These are phyloP conservation scores for Semnornis frantzii DNA, from an alignment of 2,113 vertebrate genomes.

Conservation along the genomic window DNA sequence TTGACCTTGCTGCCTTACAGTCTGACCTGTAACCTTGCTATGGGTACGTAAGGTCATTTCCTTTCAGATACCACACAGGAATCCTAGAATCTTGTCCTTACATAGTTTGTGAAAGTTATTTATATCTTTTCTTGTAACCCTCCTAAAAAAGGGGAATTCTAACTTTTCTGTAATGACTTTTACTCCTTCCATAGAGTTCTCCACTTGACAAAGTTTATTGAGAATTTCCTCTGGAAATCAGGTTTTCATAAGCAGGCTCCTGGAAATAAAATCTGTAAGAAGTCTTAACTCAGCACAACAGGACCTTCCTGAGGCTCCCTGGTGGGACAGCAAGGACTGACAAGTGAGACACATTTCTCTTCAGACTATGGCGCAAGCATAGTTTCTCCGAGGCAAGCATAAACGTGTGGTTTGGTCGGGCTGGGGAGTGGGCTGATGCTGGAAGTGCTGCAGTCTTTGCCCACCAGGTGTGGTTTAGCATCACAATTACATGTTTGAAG, in stretches of 20 bases:
- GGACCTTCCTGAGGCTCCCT: neutral
- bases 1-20: neutral
- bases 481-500: rapidly evolving
- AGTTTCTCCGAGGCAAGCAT: neutral
- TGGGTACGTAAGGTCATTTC: neutral
- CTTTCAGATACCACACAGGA: neutral
- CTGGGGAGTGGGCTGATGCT: neutral
- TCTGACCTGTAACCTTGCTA: neutral
- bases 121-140: neutral
- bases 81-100: neutral
- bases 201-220: neutral
- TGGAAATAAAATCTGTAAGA: neutral
- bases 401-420: neutral
- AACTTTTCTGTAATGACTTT: neutral
- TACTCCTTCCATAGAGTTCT: neutral
- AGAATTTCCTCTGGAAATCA: neutral
- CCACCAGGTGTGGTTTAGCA: neutral
- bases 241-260: neutral
- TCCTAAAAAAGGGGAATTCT: neutral
- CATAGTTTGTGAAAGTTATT: neutral
- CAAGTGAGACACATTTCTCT: conserved; percentile 4
- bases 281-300: neutral
- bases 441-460: neutral
- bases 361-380: neutral
- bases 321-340: neutral